phyloP scores from a whole-genome alignment of 2,888 invertebrate genomes.

The Toxonevra muliebris region DNA sequence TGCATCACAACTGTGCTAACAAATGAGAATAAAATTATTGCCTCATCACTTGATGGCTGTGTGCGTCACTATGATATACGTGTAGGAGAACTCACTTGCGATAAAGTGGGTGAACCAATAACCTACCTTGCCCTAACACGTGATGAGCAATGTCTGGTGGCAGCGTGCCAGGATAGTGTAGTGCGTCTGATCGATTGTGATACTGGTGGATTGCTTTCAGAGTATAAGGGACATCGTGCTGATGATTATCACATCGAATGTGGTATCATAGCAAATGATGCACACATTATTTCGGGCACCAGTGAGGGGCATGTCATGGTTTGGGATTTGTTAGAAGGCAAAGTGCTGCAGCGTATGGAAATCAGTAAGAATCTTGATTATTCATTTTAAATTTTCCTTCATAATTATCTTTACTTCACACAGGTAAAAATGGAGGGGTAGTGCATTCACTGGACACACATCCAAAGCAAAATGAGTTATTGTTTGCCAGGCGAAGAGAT shows the following conservation, averaged over 20 bases:
- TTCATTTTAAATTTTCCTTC: not conserved
- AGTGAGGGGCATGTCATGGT: slow-evolving; percentile 73
- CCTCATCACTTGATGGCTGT: slow-evolving; percentile 89
- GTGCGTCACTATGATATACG: slow-evolving; percentile 91
- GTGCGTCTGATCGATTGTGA: slow-evolving; percentile 90
- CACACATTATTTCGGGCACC: slow-evolving; percentile 88
- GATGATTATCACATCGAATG: slow-evolving; percentile 89
- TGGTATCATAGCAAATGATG: slow-evolving; percentile 84
- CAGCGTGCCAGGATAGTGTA: slow-evolving; percentile 83
- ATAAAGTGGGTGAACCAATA: slow-evolving; percentile 82
- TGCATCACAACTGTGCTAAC: slow-evolving; percentile 82
- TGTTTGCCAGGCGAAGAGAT: slow-evolving; percentile 60
- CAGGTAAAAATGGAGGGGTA: slow-evolving; percentile 64
- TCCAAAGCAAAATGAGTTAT: slow-evolving; percentile 68
- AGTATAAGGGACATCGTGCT: slow-evolving; percentile 85
- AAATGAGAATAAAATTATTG: slow-evolving; percentile 88
- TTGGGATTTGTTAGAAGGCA: slow-evolving; percentile 89
- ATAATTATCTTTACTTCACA: slow-evolving; percentile 11
- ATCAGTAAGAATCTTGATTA: slow-evolving; percentile 46
- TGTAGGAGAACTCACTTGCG: slow-evolving; percentile 81
- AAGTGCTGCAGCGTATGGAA: slow-evolving; percentile 66
- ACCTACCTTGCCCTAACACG: slow-evolving; percentile 86
- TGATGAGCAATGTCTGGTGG: slow-evolving; percentile 91
- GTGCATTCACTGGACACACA: slow-evolving; percentile 85
- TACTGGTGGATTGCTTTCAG: slow-evolving; percentile 78